phyloP scores from a whole-genome alignment of 1,140 invertebrate genomes.

The Palaemon carinicauda region DNA sequence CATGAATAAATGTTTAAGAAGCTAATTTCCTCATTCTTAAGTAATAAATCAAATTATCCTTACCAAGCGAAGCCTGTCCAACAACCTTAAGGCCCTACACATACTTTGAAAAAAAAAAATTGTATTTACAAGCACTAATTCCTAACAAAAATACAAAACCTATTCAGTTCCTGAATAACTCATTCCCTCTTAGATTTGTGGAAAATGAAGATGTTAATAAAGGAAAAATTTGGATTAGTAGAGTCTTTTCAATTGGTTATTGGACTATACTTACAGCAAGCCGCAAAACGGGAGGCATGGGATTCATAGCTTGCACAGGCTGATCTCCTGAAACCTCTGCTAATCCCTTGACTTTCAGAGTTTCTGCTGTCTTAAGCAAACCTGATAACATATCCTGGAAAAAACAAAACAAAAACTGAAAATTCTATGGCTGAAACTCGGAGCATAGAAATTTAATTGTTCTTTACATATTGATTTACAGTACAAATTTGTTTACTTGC shows the following conservation, averaged over 20 bases:
- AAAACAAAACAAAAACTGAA: slow-evolving; percentile 32
- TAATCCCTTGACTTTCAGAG: slow-evolving; percentile 88
- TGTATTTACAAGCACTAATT: too few species aligned
- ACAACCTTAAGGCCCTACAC: too few species aligned
- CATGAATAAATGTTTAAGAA: too few species aligned
- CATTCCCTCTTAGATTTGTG: too few species aligned
- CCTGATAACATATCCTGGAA: slow-evolving; percentile 81
- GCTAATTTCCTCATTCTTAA: too few species aligned
- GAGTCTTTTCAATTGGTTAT: not conserved
- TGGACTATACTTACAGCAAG: slow-evolving; percentile 29
- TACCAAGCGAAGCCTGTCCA: too few species aligned
- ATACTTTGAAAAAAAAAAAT: too few species aligned
- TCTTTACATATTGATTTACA: not conserved
- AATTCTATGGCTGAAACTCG: slow-evolving; percentile 57
- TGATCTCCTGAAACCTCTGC: slow-evolving; percentile 78
- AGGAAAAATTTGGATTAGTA: not conserved
- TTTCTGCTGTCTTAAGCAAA: slow-evolving; percentile 88
- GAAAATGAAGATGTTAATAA: too few species aligned
- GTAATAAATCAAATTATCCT: too few species aligned
- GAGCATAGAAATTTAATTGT: not conserved
- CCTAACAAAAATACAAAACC: too few species aligned
- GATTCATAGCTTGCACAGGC: slow-evolving; percentile 71
- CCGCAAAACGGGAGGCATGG: slow-evolving; percentile 64
- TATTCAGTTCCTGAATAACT: too few species aligned
- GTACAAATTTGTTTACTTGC: not conserved